phyloP scores from a whole-genome alignment of 2,888 invertebrate genomes.

The Pristionchus fissidentatus region DNA sequence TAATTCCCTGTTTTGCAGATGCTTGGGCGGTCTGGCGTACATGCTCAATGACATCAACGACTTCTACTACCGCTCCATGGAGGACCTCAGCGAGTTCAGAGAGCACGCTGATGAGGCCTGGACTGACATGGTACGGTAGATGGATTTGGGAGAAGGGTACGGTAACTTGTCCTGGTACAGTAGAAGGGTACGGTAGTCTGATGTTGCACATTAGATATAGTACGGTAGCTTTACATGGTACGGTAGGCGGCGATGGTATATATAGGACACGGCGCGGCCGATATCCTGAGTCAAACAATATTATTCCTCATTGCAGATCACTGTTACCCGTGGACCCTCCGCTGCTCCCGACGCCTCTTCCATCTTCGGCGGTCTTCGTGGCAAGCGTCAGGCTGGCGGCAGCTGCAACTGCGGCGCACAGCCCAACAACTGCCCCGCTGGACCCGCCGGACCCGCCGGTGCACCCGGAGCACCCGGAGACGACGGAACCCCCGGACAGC shows the following conservation, averaged over 20 bases:
- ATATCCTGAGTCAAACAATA: neutral
- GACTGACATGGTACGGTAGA: slow-evolving; percentile 8
- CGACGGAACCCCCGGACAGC: slow-evolving; percentile 41
- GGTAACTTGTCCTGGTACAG: too few species aligned
- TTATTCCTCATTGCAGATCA: neutral
- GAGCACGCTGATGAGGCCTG: slow-evolving; percentile 42
- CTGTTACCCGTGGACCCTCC: slow-evolving; percentile 31
- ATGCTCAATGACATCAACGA: slow-evolving; percentile 49
- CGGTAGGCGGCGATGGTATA: too few species aligned
- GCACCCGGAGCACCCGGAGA: slow-evolving; percentile 48
- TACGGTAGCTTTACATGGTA: too few species aligned
- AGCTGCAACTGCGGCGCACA: slow-evolving; percentile 48
- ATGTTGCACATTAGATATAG: too few species aligned
- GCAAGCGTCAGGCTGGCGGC: slow-evolving; percentile 35
- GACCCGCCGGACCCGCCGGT: slow-evolving; percentile 48
- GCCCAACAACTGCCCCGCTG: slow-evolving; percentile 48
- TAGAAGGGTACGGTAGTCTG: too few species aligned
- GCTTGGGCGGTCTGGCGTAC: slow-evolving; percentile 44
- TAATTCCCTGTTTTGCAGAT: slow-evolving; percentile 14
- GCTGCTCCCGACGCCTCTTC: slow-evolving; percentile 3
- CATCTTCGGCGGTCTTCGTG: slow-evolving; percentile 36
- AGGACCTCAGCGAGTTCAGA: slow-evolving; percentile 44
- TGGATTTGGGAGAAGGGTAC: neutral
- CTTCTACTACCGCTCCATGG: slow-evolving; percentile 45
- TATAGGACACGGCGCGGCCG: too few species aligned